phyloP scores from a whole-genome alignment of 2,888 invertebrate species.

The Apamea crenata region DNA sequence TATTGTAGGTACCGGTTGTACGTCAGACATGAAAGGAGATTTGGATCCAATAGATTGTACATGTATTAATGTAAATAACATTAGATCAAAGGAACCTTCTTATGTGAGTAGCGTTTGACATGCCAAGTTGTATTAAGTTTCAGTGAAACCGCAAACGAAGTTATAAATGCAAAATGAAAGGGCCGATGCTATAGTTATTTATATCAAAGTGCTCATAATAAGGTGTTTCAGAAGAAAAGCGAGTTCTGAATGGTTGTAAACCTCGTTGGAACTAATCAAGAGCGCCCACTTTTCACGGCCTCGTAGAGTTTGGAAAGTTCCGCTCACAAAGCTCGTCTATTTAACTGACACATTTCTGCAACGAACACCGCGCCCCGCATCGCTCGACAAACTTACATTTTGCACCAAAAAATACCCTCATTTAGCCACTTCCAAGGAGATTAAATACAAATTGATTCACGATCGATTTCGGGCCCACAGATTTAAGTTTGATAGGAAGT shows the following conservation, averaged over 20 bases:
- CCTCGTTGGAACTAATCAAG: conserved; percentile 66
- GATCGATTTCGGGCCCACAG: conserved; percentile 31
- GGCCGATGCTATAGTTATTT: conserved; percentile 58
- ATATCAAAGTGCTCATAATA: conserved; percentile 50
- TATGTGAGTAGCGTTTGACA: conserved; percentile 7
- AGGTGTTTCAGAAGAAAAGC: conserved; percentile 50
- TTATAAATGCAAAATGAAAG: conserved; percentile 41
- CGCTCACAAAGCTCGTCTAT: conserved; percentile 55
- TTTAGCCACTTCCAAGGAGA: conserved; percentile 37
- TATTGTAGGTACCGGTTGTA: conserved; percentile 30
- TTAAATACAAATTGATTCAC: conserved; percentile 36
- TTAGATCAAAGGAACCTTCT: conserved; percentile 43
- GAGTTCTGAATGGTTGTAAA: conserved; percentile 50
- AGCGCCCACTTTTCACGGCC: conserved; percentile 58
- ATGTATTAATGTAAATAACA: conserved; percentile 57
- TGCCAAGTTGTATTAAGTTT: conserved; percentile 41
- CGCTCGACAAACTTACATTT: conserved; percentile 34
- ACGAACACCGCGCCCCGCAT: conserved; percentile 21
- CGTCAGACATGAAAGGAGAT: conserved; percentile 51
- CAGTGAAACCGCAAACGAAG: conserved; percentile 20
- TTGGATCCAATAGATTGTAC: conserved; percentile 51
- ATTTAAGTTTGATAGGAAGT: conserved; percentile 43
- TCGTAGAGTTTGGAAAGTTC: conserved; percentile 57
- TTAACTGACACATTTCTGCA: conserved; percentile 58
- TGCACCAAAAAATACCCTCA: conserved; percentile 38